phyloP scores from a whole-genome alignment of 2,797 vertebrate species.

The Prionace glauca region DNA sequence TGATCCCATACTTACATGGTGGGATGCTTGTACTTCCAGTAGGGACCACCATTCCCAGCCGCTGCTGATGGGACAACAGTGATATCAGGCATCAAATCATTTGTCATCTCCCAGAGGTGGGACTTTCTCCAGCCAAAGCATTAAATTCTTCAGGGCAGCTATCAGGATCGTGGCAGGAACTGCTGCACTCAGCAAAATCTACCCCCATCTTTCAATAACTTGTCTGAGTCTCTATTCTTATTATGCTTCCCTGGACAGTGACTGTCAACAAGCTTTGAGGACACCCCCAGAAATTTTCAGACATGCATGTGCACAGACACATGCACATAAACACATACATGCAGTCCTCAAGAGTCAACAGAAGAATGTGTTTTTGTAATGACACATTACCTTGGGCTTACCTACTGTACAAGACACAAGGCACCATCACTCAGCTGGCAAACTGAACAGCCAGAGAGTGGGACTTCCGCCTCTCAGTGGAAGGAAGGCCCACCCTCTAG shows the following conservation, averaged over 20 bases:
- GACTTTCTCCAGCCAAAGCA: neutral
- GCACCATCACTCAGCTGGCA: no score
- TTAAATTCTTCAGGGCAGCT: neutral
- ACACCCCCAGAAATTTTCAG: neutral
- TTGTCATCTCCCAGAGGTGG: neutral
- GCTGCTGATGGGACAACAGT: neutral
- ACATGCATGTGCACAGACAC: neutral
- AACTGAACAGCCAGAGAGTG: no score
- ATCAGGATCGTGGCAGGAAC: neutral
- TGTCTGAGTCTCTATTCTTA: neutral
- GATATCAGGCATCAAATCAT: neutral
- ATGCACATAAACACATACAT: neutral
- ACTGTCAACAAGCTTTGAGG: neutral
- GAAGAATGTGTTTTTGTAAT: no score
- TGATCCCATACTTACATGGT: neutral
- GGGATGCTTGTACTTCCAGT: no score
- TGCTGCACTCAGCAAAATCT: neutral
- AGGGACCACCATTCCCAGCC: neutral
- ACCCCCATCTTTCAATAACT: neutral
- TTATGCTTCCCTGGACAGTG: neutral
- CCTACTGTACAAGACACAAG: no score
- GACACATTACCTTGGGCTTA: no score
- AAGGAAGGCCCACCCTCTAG: no score
- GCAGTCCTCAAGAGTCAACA: neutral
- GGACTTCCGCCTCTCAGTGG: no score